Conservation (phyloP, 2,797 vertebrate genomes). For the Otolemur crassicaudatus region DNA sequence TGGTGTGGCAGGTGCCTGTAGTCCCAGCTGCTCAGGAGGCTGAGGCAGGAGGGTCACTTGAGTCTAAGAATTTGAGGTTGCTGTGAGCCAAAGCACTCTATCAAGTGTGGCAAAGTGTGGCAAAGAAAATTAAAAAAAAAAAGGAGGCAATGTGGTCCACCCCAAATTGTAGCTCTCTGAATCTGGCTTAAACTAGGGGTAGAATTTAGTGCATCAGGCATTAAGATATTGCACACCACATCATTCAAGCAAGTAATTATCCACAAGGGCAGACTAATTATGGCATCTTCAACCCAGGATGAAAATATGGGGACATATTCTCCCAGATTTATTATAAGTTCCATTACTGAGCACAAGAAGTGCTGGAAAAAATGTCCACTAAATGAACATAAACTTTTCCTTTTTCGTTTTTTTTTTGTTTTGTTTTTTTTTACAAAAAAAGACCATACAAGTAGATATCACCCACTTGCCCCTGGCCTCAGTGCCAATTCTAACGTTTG, state of each 20-base stretch:
- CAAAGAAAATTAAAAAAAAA: no score
- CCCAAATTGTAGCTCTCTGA: neutral
- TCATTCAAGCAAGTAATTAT: neutral
- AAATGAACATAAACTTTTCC: neutral
- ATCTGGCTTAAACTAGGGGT: neutral
- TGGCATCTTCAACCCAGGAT: neutral
- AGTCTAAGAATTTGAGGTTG: no score
- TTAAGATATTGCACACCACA: neutral
- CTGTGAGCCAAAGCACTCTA: no score
- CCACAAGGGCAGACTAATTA: neutral
- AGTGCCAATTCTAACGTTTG: neutral
- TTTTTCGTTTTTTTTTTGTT: no score
- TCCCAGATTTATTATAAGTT: neutral
- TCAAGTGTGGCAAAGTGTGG: no score
- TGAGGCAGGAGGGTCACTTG: no score
- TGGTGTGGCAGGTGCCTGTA: no score
- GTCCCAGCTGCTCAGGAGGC: no score
- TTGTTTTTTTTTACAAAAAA: neutral
- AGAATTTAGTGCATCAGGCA: no score
- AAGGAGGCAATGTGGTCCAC: neutral
- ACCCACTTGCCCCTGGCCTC: neutral
- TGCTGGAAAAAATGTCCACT: neutral
- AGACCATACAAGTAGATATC: neutral
- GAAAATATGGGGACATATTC: neutral
- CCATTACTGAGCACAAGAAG: neutral